These are phyloP conservation scores for Myiozetetes cayanensis DNA, from an alignment of 2,113 vertebrate genomes.

Conservation along the genomic window DNA sequence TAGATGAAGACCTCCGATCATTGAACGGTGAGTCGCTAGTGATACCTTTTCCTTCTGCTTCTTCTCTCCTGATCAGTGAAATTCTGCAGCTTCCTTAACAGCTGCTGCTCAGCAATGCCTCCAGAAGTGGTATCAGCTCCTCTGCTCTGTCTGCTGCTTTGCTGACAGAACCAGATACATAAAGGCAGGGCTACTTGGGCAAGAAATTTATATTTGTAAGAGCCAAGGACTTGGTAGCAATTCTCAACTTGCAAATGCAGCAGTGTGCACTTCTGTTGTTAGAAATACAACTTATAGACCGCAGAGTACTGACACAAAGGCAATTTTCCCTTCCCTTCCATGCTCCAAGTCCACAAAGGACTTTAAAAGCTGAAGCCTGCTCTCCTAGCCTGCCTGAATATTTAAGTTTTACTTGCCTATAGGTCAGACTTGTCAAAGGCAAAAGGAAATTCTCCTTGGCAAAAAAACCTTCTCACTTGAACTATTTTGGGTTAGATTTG, in stretches of 20 bases:
- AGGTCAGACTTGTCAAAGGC: neutral
- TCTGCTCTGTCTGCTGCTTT: neutral
- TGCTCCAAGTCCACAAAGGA: neutral
- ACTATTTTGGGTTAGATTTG: neutral
- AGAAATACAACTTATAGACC: neutral
- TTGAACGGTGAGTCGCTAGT: constrained; percentile 63
- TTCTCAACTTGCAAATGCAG: neutral
- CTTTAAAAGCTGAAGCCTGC: neutral
- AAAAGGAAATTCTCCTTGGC: neutral
- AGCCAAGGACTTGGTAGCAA: neutral
- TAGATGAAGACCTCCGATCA: constrained; percentile 48
- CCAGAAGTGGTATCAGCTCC: neutral
- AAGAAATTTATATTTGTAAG: neutral
- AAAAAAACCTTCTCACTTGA: neutral
- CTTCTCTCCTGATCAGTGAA: neutral
- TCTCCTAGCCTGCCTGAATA: neutral
- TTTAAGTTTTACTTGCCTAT: neutral
- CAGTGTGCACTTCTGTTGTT: neutral
- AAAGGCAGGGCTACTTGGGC: neutral
- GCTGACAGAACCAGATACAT: neutral
- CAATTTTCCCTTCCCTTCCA: neutral
- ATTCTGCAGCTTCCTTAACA: neutral
- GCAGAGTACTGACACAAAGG: neutral
- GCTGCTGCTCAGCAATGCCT: neutral
- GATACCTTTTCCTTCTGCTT: neutral